phyloP scores from a whole-genome alignment of 2,797 vertebrate species.

The Nasua narica region DNA sequence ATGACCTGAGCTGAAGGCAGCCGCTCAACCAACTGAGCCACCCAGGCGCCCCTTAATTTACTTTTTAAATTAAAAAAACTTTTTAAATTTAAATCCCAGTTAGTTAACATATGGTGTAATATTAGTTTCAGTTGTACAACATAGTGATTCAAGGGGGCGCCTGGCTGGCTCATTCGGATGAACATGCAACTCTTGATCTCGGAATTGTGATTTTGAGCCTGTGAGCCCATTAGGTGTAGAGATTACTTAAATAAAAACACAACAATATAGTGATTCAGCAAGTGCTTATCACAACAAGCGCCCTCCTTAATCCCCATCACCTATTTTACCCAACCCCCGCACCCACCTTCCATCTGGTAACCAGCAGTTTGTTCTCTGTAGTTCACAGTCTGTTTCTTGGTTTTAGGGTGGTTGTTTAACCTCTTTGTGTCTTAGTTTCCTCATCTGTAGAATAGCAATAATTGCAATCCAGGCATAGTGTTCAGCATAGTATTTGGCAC shows the following conservation, averaged over 20 bases:
- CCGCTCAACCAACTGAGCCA: too few species aligned
- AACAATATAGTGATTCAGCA: background rate
- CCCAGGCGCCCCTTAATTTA: too few species aligned
- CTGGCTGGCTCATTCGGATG: background rate
- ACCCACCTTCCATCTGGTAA: background rate
- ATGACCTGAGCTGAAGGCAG: too few species aligned
- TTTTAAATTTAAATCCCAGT: background rate
- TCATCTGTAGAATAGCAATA: background rate
- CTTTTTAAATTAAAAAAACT: background rate
- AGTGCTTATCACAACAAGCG: background rate
- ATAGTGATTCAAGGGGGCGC: background rate
- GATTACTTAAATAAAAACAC: background rate
- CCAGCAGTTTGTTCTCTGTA: background rate
- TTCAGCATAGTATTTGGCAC: background rate
- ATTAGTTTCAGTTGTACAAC: background rate
- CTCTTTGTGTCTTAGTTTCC: constrained; percentile 2
- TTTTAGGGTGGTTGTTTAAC: background rate
- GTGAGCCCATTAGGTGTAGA: background rate
- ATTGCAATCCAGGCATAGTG: background rate
- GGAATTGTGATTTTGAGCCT: background rate
- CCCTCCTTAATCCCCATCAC: background rate
- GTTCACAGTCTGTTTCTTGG: background rate
- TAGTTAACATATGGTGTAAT: background rate
- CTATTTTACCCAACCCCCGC: background rate
- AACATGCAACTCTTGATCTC: background rate